Base-by-base conservation (phyloP, 2,888 invertebrate species). In the Caenorhabditis sp. region DNA sequence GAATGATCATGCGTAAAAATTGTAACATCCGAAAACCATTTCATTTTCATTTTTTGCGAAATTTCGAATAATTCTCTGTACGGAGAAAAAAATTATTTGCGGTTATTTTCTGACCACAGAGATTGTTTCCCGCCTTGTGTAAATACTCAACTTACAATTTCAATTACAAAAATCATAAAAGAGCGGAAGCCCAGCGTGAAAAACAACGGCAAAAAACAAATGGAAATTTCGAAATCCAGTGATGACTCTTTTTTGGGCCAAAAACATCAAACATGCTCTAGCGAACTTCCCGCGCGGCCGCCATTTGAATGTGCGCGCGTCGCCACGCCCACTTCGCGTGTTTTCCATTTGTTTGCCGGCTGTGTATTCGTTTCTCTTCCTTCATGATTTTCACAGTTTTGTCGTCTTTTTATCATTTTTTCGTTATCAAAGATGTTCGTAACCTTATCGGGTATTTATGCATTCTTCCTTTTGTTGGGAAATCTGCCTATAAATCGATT, bases 231-330 rank as follows among this genome's bases (percentile, higher is more conserved):
- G 56, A 56, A 56, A 56, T 26, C 14, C 23, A 8, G 25, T 8
- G 12, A 56, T 56, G 56, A 56, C 23, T 23, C 57, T 8, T 27
- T 27, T 57, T 31, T 26, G 38, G 14, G 5, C 5, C n/a, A 56
- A 56, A 10, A 12, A 14, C 17, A 43, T 66, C 61, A 67, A 72
- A 31, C 54, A 26, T 68, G 72, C 72, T 68, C 72, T 63, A 68
- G 58, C 27, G 72, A 43, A 59, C 49, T 72, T 72, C 65, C 67
- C 72, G 72, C 72, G 72, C 72, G 59, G 71, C 49, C 61, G 50
- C 64, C 53, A 72, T 72, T 72, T 72, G 68, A 72, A 72, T 72
- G 61, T 26, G 67, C 65, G 72, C 72, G 67, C 65, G 72, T 60
- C 58, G 58, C 63, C 64, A 57, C 72, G 65, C 72, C 72, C 54